Base-by-base conservation (phyloP, 2,888 invertebrate genomes). In the Caenorhabditis doughertyi region DNA sequence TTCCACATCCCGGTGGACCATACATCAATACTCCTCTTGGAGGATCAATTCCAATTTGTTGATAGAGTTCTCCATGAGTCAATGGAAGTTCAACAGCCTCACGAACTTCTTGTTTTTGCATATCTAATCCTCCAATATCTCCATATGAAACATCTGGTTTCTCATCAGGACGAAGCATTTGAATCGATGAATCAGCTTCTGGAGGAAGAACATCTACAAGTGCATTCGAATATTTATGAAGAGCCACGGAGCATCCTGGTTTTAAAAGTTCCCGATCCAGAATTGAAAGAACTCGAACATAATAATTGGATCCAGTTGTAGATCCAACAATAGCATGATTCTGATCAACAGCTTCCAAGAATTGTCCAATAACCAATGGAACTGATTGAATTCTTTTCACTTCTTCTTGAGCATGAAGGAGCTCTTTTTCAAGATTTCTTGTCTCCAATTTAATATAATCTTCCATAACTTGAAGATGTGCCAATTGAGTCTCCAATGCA, bases 371-470 rank as follows among this genome's bases (percentile, higher is more conserved):
- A 0, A 99, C 98, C 70, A 99, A 94, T 1, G 99, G 99, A 25
- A 99, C 99, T 83, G 98, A 98, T 92, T 99, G 98, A 91, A 99
- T 99, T 53, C 98, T 95, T 92, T 99, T 99, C 0, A 99, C 98
- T 86, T 94, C 94, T 89, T 94, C 94, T 88, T 99, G 98, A 0
- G 99, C 99, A 93, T 99, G 99, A 1, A 99, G 94, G 93, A 98
- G 97, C 92, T 99, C 99, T 91, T 99, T 99, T 92, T 98, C 98
- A 72, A 99, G 93, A 93, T 99, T 99, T 73, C 98, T 95, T 92
- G 98, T 98, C 93, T 99, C 99, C 94, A 98, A 97, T 93, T 99
- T 99, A 72, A 99, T 98, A 92, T 99, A 99, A 91, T 98, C 98
- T 92, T 99, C 99, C 94, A 99, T 98, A 0, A 99, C 98, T 92